A percentile compares a stretch with the other conserved stretches of the same genome.
Evolutionary conservation across 1,140 invertebrate genomes (phyloP).

Genomic region (Plutomurus gul): DNA sequence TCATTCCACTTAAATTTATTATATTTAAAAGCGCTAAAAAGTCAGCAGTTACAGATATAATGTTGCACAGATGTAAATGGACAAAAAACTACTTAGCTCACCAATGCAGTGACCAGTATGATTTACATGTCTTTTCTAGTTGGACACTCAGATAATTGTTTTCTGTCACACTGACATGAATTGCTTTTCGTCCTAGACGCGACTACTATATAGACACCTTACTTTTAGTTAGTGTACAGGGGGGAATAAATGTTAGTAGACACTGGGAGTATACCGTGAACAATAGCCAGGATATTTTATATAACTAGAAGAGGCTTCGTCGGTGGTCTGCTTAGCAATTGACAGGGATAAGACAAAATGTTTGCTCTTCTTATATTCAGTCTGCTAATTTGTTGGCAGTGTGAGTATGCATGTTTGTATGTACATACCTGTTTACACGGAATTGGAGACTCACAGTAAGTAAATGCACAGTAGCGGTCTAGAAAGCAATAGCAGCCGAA

Average conservation of each 20-base stretch:
- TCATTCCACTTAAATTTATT: neutral
- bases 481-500: neutral
- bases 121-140: no score
- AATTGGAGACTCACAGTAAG: neutral
- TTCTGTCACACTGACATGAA: no score
- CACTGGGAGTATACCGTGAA: neutral
- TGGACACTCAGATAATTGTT: no score
- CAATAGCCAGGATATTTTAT: no score
- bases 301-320: neutral
- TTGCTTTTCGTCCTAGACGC: no score
- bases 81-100: no score
- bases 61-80: no score
- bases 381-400: neutral
- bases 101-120: no score
- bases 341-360: neutral
- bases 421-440: neutral
- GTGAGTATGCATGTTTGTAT: neutral
- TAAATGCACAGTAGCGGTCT: neutral
- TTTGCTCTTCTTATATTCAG: constrained; percentile 5
- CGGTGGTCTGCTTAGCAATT: neutral
- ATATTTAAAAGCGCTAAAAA: constrained; percentile 6
- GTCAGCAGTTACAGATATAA: neutral
- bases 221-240: no score
- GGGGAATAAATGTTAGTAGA: neutral
- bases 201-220: no score